Evolutionary conservation across 2,797 vertebrate genomes (phyloP), one percentile per base, ranked within the genome.

Genomic region (Fundulus diaphanus): DNA sequence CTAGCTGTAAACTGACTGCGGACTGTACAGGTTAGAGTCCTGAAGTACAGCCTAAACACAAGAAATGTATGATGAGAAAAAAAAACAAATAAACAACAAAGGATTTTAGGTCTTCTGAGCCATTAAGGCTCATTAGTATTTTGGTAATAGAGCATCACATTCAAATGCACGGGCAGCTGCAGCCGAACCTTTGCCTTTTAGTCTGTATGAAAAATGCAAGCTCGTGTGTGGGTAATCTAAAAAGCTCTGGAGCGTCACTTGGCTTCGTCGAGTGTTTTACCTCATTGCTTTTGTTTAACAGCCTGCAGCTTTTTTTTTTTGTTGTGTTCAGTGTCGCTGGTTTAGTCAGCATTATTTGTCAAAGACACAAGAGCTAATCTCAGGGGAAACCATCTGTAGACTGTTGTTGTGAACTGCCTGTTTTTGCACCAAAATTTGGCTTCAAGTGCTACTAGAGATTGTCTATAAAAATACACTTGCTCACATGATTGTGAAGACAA

Each of bases 341-440:
- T 79, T 54, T 46, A 51, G 46, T 57, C 51, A 57, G 12, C 37
- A 33, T 40, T 42, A 46, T 73, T 72, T 66, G 73, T 24, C 52
- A 44, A 68, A 74, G n/a, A 72, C 35, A 74, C 27, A 59, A 57
- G 73, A 77, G 49, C 61, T 68, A 54, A 71, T 76, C 67, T 72
- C 13, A 37, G 49, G 54, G 35, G 76, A 65, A 48, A 63, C n/a
- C 63, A 73, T 0, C 33, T 56, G 54, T 54, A 57, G 73, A 82
- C 24, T 42, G 15, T 66, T 12, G 27, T n/a, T 33, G 68, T n/a
- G 33, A 27, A 67, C 51, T 40, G 66, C 77, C 75, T 49, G 27
- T 44, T 44, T n/a, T 9, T 40, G 79, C 65, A 70, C n/a, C 63
- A 44, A 57, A 65, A 72, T 5, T 13, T 6, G 6, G 37, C 13